Evolutionary conservation across 2,113 vertebrate species (phyloP), one percentile per base, ranked within the genome.

Genomic region (Rhabdornis inornatus): DNA sequence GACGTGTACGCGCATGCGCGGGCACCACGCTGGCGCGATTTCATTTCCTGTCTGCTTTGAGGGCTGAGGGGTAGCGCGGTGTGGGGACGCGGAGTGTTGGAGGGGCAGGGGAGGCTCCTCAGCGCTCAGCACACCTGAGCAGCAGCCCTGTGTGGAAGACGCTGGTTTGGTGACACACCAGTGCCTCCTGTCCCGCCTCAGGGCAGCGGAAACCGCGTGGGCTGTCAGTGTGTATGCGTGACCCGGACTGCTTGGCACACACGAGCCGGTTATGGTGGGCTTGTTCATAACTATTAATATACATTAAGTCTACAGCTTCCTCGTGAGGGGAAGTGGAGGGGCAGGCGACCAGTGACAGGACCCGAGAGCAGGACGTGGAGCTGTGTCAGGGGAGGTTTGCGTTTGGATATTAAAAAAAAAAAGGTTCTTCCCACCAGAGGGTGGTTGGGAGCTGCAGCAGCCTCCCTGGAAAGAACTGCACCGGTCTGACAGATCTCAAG

Each of bases 41-140:
- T 5, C 0, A 7, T 3, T 8, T 19, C 8, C 25, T 11, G 3
- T 10, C 0, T 3, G 0, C 1, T 10, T 1, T 13, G n/a, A 10
- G 50, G 45, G 45, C 45, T 20, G 42, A 7, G 10, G 14, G 15
- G 9, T 10, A 3, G 2, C 3, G 4, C 21, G 8, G 15, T 4
- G 33, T 14, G 28, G 10, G 52, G 52, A 42, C 40, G 3, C 0
- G 31, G 7, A 4, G 27, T 22, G 22, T 11, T 15, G 2, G 15
- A 11, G 14, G 28, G 14, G 2, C 4, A 3, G 13, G 33, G 16
- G 21, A 8, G 2, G 33, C 30, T 64, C 28, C 23, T 4, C 23
- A 12, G n/a, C 24, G 30, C 30, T 57, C 19, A 9, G 15, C 9
- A 6, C 17, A 1, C 6, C 9, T 6, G 28, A 33, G 16, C 20